Percentiles rank a stretch among this genome's conserved stretches.
Conservation (phyloP, 1,140 invertebrate species). For the Brachionus asplanchnoidis region DNA sequence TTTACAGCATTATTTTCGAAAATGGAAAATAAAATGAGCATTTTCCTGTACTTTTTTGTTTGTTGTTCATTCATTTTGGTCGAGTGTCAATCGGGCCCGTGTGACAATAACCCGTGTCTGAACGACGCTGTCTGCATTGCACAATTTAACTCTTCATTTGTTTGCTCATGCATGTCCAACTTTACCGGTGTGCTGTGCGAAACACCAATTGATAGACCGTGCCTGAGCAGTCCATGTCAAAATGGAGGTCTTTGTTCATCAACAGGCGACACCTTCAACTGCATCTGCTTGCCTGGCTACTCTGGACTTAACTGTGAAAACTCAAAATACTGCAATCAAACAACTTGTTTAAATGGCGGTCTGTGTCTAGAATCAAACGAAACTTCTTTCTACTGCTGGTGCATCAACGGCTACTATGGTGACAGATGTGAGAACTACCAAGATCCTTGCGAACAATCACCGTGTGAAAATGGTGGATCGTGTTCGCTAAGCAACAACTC, state of each 20-base stretch:
- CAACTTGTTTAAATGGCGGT: neutral
- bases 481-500: neutral
- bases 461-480: neutral
- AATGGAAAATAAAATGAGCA: neutral
- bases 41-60: neutral
- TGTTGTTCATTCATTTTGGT: neutral
- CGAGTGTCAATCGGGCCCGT: neutral
- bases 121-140: constrained; percentile 70
- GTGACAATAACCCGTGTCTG: constrained; percentile 64
- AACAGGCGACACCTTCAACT: constrained; percentile 66
- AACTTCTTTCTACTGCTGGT: constrained; percentile 66
- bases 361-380: neutral
- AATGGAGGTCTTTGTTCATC: neutral
- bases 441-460: neutral
- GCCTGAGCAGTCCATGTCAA: neutral
- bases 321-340: constrained; percentile 44
- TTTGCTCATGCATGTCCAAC: constrained; percentile 61
- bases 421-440: constrained; percentile 43
- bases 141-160: constrained; percentile 69
- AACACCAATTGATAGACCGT: neutral
- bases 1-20: neutral
- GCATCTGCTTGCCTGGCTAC: constrained; percentile 80
- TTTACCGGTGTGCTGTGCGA: neutral
- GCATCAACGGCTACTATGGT: constrained; percentile 77
- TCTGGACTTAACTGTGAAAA: constrained; percentile 60